phyloP scores from a whole-genome alignment of 1,140 invertebrate species.

The Acromyrmex heyeri region DNA sequence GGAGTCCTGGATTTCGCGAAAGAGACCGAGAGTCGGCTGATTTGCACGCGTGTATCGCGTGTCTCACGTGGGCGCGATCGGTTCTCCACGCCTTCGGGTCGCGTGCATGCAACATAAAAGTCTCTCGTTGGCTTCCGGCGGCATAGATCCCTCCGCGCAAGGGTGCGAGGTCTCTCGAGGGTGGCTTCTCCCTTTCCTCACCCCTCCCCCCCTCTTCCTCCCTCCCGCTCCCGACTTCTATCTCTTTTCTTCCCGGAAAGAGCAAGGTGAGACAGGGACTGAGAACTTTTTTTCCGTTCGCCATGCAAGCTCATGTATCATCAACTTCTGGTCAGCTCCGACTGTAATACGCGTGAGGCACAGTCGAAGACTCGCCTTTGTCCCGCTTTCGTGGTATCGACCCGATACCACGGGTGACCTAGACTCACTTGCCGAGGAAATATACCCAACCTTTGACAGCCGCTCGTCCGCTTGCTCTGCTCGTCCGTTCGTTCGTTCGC shows the following conservation, averaged over 20 bases:
- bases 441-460: conserved; percentile 76
- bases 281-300: conserved; percentile 23
- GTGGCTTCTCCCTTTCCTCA: neutral
- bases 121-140: conserved; percentile 8
- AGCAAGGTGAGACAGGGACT: neutral
- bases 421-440: conserved; percentile 77
- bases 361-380: conserved; percentile 72
- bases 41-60: conserved; percentile 29
- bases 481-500: conserved; percentile 63
- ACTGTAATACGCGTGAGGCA: conserved; percentile 60
- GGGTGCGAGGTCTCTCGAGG: neutral
- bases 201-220: neutral
- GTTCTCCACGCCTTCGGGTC: conserved; percentile 4
- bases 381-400: conserved; percentile 77
- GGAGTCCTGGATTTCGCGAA: neutral
- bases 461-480: conserved; percentile 61
- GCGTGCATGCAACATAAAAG: conserved; percentile 18
- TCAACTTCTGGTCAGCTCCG: conserved; percentile 51
- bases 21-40: neutral
- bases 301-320: neutral
- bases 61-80: conserved; percentile 40
- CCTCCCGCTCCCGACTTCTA: neutral
- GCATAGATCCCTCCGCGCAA: neutral
- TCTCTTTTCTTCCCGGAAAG: neutral
- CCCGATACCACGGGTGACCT: conserved; percentile 75